Conservation (phyloP, 2,888 invertebrate genomes). For the Andrena fulva region DNA sequence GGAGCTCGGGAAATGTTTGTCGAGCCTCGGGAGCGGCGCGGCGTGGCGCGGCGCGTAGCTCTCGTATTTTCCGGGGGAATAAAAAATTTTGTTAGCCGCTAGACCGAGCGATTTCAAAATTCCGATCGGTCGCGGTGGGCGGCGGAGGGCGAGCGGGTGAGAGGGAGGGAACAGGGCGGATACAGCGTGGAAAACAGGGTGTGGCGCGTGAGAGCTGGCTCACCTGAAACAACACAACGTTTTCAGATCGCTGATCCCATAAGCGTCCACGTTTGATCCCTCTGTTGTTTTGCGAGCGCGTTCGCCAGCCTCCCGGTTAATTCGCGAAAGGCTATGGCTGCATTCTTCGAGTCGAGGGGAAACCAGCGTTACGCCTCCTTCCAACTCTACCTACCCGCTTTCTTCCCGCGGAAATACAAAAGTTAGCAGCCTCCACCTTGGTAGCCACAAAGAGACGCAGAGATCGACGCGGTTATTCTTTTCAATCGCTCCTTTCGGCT, state of each 20-base stretch:
- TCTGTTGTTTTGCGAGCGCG: constrained; percentile 81
- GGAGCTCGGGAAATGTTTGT: constrained; percentile 24
- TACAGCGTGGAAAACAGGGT: constrained; percentile 73
- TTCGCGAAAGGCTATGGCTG: constrained; percentile 68
- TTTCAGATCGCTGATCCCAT: constrained; percentile 84
- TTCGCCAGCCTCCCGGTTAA: constrained; percentile 74
- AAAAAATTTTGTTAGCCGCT: constrained; percentile 62
- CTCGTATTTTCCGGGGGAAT: constrained; percentile 43
- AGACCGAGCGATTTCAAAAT: constrained; percentile 74
- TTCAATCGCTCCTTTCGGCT: constrained; percentile 38
- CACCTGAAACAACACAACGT: constrained; percentile 85
- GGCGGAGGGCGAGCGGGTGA: constrained; percentile 11
- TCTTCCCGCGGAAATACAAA: not conserved
- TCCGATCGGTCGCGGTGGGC: constrained; percentile 68
- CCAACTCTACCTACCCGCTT: not conserved
- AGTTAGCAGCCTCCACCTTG: too few species aligned
- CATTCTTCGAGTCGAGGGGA: constrained; percentile 59
- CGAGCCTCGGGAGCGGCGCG: constrained; percentile 11
- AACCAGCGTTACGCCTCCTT: not conserved
- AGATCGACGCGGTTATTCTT: constrained; percentile 25
- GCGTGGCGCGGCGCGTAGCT: not conserved
- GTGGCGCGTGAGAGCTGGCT: constrained; percentile 81
- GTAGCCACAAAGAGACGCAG: not conserved
- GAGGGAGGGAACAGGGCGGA: constrained; percentile 52
- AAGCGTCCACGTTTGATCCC: constrained; percentile 83